A percentile compares a stretch with the other conserved stretches of the same genome.
These are phyloP conservation scores for Polyodon spathula DNA, from an alignment of 2,113 vertebrate genomes.

Conservation along the genomic window DNA sequence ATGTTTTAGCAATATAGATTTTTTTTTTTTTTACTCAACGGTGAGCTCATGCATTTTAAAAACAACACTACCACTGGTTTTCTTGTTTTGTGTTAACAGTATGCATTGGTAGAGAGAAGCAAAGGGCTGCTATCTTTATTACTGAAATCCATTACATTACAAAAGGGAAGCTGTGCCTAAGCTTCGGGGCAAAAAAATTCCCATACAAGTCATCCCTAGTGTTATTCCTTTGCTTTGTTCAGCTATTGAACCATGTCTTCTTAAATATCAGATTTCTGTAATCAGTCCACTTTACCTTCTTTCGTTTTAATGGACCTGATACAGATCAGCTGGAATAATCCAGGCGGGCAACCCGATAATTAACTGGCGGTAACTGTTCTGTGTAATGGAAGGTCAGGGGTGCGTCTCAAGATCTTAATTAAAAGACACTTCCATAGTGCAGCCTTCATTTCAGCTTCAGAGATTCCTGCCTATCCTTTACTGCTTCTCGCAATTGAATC, in stretches of 20 bases:
- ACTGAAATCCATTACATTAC: too few species aligned
- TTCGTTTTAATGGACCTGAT: background rate
- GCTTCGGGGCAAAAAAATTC: background rate
- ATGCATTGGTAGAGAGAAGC: too few species aligned
- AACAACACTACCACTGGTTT: too few species aligned
- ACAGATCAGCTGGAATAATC: constrained; percentile 15
- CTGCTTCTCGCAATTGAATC: constrained; percentile 33
- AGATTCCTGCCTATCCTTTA: constrained; percentile 35
- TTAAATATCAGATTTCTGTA: background rate
- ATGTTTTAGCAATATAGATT: too few species aligned
- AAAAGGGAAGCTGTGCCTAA: too few species aligned
- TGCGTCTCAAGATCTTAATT: constrained; percentile 42
- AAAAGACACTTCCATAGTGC: constrained; percentile 41
- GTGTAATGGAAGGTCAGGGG: constrained; percentile 40
- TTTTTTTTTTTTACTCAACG: too few species aligned
- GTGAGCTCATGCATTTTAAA: too few species aligned
- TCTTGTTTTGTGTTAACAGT: too few species aligned
- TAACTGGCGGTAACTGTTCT: constrained; percentile 24
- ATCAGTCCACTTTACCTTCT: background rate
- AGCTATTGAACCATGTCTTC: background rate
- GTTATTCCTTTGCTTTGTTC: background rate
- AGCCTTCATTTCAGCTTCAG: constrained; percentile 35
- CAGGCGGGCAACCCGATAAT: constrained; percentile 40
- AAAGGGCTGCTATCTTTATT: too few species aligned
- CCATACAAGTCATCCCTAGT: background rate